Conservation (phyloP, 1,140 invertebrate species). For the Halyomorpha halys region DNA sequence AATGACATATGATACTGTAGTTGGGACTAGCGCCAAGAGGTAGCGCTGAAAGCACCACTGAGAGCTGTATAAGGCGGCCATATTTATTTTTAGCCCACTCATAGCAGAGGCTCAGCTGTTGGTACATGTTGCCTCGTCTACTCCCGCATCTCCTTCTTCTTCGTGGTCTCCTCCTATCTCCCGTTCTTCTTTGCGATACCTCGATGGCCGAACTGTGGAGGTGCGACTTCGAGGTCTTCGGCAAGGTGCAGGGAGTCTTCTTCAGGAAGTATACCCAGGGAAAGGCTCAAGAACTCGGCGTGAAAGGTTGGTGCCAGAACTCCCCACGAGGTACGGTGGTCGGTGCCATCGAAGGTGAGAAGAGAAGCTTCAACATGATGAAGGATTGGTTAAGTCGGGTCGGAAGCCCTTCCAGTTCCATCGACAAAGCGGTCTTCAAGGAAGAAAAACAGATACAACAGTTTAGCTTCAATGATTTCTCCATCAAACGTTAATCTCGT, state of each 20-base stretch:
- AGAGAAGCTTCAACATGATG: conserved; percentile 44
- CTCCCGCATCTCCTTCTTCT: not conserved
- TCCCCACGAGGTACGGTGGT: conserved; percentile 49
- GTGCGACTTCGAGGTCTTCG: conserved; percentile 45
- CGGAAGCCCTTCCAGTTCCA: conserved; percentile 50
- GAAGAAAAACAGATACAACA: not conserved
- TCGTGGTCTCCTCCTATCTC: not conserved
- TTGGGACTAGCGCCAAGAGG: too few species aligned
- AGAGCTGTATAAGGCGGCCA: too few species aligned
- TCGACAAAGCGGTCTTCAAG: conserved; percentile 48
- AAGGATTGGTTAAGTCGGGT: conserved; percentile 48
- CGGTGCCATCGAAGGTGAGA: conserved; percentile 49
- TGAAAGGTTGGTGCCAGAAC: conserved; percentile 58
- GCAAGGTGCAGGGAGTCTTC: conserved; percentile 47
- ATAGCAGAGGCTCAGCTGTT: not conserved
- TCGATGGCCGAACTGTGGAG: not conserved
- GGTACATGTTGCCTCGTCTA: not conserved
- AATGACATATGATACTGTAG: too few species aligned
- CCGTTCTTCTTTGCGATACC: not conserved
- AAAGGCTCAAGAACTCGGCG: conserved; percentile 42
- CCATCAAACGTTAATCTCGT: conserved; percentile 7
- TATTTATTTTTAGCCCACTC: not conserved
- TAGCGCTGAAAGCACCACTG: too few species aligned
- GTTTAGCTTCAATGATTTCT: conserved; percentile 19
- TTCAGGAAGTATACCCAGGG: conserved; percentile 49